Evolutionary conservation across 1,140 invertebrate genomes (phyloP).

Genomic region (Nylanderia fulva): DNA sequence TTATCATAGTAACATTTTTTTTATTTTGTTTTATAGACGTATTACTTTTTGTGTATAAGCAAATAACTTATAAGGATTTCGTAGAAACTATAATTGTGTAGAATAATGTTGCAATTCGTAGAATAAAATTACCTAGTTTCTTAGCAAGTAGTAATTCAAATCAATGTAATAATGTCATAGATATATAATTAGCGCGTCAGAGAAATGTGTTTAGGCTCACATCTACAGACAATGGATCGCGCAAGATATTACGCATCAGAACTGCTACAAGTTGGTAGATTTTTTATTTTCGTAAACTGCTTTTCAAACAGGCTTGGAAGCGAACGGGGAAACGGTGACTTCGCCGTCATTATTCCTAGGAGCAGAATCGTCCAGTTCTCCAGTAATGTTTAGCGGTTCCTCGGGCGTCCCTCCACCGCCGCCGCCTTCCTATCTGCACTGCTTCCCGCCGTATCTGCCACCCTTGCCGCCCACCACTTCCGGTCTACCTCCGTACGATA

Average conservation of each 20-base stretch:
- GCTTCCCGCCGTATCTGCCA: conserved; percentile 79
- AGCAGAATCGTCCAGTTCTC: conserved; percentile 85
- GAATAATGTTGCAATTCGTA: conserved; percentile 23
- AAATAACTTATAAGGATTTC: conserved; percentile 2
- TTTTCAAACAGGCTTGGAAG: conserved; percentile 82
- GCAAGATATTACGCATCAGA: not conserved
- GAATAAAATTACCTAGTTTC: conserved; percentile 9
- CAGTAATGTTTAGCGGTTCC: conserved; percentile 83
- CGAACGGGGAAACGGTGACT: conserved; percentile 85
- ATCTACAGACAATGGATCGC: conserved; percentile 17
- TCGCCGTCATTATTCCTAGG: conserved; percentile 85
- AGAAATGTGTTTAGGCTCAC: conserved; percentile 3
- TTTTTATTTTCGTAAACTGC: conserved; percentile 67
- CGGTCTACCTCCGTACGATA: conserved; percentile 81
- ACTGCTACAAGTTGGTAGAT: not conserved
- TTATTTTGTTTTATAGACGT: not conserved
- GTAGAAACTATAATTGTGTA: conserved; percentile 14
- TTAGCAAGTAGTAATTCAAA: conserved; percentile 32
- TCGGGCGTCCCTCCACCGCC: conserved; percentile 83
- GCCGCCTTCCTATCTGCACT: conserved; percentile 85
- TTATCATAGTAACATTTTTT: conserved; percentile 13
- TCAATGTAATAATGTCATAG: conserved; percentile 11
- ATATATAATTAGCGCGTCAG: not conserved
- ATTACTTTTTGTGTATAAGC: not conserved
- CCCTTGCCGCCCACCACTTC: conserved; percentile 74